These are phyloP conservation scores for Chloroceryle aenea DNA, from an alignment of 2,113 vertebrate genomes.

Conservation along the genomic window DNA sequence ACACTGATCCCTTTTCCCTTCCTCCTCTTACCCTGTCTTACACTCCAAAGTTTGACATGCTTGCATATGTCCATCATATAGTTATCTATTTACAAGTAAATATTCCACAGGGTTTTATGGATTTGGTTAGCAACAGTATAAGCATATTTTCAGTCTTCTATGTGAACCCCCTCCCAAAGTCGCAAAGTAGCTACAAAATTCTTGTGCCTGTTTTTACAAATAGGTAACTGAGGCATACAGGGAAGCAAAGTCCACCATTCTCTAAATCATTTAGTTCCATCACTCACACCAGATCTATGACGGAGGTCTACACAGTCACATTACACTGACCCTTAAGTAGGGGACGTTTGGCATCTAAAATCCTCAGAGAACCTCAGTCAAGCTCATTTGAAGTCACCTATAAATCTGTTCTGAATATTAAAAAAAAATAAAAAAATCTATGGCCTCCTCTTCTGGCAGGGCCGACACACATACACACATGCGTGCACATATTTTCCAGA, in stretches of 20 bases:
- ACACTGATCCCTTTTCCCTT: not conserved
- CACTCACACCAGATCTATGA: not conserved
- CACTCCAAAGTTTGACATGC: not conserved
- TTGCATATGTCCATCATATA: not conserved
- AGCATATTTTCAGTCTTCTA: not conserved
- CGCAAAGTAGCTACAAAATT: not conserved
- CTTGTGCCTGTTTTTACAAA: not conserved
- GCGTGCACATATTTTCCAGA: not conserved
- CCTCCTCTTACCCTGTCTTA: not conserved
- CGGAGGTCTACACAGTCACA: not conserved
- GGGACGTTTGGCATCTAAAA: not conserved
- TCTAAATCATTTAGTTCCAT: not conserved
- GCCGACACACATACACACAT: accelerated
- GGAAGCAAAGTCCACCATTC: not conserved
- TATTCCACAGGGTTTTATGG: not conserved
- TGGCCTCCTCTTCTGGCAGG: not conserved
- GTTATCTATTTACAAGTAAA: not conserved
- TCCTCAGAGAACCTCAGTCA: not conserved
- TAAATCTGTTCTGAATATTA: not conserved
- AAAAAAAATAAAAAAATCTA: not conserved
- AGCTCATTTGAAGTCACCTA: not conserved
- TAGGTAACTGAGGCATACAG: not conserved
- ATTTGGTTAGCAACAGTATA: not conserved
- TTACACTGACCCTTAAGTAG: not conserved
- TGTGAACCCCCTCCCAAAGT: not conserved